Base-by-base conservation (phyloP, 2,113 vertebrate genomes). In the Brachypodius melanocephalos region DNA sequence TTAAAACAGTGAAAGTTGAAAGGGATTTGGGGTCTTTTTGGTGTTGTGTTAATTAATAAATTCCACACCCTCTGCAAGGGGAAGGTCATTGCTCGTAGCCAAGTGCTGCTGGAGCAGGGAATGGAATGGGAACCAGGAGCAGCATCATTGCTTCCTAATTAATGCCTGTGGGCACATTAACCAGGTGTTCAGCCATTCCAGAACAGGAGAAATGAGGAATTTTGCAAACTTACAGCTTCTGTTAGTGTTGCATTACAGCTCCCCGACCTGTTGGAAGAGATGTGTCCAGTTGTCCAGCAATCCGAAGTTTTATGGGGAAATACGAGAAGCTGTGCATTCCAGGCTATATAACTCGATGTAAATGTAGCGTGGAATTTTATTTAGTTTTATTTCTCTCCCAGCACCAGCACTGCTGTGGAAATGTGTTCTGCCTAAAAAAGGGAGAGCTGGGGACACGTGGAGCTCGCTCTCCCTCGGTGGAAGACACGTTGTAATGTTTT, bases 161-260 rank as follows among this genome's bases (percentile, higher is more conserved):
- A 93, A 93, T 96, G 97, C 93, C 94, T 92, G 43, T 95, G 96
- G 96, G 94, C 92, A 96, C 96, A 97, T 98, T 97, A 96, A 97
- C 94, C 97, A 98, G 97, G 97, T 98, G 98, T 97, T 96, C 81
- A 89, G 42, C 52, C 61, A 67, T 95, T 93, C 92, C 93, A 88
- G 63, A 91, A 92, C 92, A 55, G 93, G 85, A 85, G 93, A 93
- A 93, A 68, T 14, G 78, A 78, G 68, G 93, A 86, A 76, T 85
- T 69, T 31, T 73, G 81, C 73, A 73, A 92, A 88, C 74, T 67
- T 93, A 43, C 72, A 52, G n/a, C 91, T 92, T 87, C 73, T 78
- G 72, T 85, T 88, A 55, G 58, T 72, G 52, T 38, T 59, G 38
- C 29, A 2, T 86, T 79, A 62, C 52, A 48, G 40, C 52, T 92